Evolutionary conservation across 2,113 vertebrate genomes (phyloP).

Genomic region (Gallinago jamesoni): DNA sequence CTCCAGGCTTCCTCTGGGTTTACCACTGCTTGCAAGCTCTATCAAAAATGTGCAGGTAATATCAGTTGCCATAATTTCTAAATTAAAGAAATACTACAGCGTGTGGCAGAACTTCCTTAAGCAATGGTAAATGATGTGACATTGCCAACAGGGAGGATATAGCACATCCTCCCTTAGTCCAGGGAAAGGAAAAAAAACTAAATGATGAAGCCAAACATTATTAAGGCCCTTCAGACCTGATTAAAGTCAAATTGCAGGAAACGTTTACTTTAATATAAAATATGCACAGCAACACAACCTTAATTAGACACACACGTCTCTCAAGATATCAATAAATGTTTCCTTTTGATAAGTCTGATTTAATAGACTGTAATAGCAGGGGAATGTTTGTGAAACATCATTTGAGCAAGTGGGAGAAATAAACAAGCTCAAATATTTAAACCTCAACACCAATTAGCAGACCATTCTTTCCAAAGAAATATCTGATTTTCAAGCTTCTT

Average conservation of each 20-base stretch:
- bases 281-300: conserved; percentile 51
- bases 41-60: neutral
- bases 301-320: conserved; percentile 70
- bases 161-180: neutral
- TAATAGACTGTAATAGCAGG: conserved; percentile 66
- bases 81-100: neutral
- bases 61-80: neutral
- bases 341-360: conserved; percentile 72
- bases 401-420: conserved; percentile 64
- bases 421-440: conserved; percentile 71
- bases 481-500: conserved; percentile 54
- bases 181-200: neutral
- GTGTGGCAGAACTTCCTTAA: neutral
- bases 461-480: conserved; percentile 48
- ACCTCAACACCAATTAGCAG: conserved; percentile 67
- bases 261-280: conserved; percentile 54
- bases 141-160: neutral
- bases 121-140: neutral
- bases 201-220: neutral
- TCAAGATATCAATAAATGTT: conserved; percentile 74
- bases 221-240: conserved; percentile 43
- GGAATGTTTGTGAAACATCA: conserved; percentile 53
- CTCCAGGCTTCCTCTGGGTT: neutral
- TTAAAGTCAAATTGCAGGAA: conserved; percentile 56
- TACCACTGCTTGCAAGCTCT: neutral